A percentile compares a stretch with the other conserved stretches of the same genome.
Conservation (phyloP, 1,140 invertebrate species). For the Cydia fagiglandana region DNA sequence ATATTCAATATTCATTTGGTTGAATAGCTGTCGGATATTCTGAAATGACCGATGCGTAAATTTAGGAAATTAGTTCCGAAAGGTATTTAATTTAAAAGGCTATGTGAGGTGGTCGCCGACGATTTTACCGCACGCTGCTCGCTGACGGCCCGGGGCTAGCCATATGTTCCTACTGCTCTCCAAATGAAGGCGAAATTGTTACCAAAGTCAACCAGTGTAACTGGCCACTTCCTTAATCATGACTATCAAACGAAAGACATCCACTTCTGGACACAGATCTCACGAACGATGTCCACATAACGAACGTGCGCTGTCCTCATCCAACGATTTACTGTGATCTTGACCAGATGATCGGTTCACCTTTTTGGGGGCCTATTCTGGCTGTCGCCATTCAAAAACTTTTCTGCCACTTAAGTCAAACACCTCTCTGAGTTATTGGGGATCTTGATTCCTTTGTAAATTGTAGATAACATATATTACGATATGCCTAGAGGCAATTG, state of each 20-base stretch:
- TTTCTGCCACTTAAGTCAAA: too few species aligned
- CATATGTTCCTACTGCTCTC: not conserved
- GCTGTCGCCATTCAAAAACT: too few species aligned
- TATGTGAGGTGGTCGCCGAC: not conserved
- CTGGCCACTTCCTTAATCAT: not conserved
- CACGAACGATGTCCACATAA: too few species aligned
- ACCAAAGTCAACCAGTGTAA: not conserved
- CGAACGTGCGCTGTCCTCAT: too few species aligned
- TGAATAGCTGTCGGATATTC: not conserved
- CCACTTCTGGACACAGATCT: too few species aligned
- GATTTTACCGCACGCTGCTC: conserved; percentile 7
- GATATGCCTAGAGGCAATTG: not conserved
- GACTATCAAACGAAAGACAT: too few species aligned
- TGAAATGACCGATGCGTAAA: not conserved
- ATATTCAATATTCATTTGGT: not conserved
- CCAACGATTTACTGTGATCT: too few species aligned
- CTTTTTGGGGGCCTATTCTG: too few species aligned
- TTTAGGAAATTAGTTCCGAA: not conserved
- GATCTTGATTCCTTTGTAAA: too few species aligned
- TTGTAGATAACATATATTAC: not conserved
- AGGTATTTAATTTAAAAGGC: conserved; percentile 26
- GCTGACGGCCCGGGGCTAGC: not conserved
- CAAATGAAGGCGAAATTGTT: not conserved
- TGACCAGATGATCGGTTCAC: too few species aligned
- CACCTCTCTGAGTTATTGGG: too few species aligned